phyloP scores from a whole-genome alignment of 2,888 invertebrate genomes.

The Dimorphilus gyrociliatus region DNA sequence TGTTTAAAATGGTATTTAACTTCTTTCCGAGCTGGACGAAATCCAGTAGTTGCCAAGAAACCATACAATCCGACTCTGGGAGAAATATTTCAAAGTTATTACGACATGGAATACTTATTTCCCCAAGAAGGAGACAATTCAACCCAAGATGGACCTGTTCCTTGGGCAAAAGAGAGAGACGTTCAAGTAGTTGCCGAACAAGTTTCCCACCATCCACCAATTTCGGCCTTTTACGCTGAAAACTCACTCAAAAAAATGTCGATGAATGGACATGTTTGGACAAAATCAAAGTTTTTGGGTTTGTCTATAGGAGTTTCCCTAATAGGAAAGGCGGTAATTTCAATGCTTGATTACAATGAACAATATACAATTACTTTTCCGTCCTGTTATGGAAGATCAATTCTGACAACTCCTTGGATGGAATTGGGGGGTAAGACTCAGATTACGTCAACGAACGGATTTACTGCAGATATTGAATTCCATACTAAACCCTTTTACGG shows the following conservation, averaged over 20 bases:
- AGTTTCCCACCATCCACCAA: constrained; percentile 96
- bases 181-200: constrained; percentile 91
- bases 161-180: constrained; percentile 73
- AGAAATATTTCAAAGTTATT: constrained; percentile 60
- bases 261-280: constrained; percentile 92
- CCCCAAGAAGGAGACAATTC: too few species aligned
- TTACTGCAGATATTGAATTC: constrained; percentile 80
- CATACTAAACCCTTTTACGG: constrained; percentile 95
- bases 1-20: constrained; percentile 91
- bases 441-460: constrained; percentile 82
- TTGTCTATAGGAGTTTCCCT: constrained; percentile 76
- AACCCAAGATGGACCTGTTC: constrained; percentile 60
- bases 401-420: constrained; percentile 94
- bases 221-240: constrained; percentile 98
- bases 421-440: constrained; percentile 84
- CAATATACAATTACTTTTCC: constrained; percentile 92
- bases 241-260: constrained; percentile 73
- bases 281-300: constrained; percentile 96
- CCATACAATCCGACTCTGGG: constrained; percentile 97
- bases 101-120: constrained; percentile 37
- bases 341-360: constrained; percentile 70
- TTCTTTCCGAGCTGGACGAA: constrained; percentile 94
- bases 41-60: constrained; percentile 90
- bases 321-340: constrained; percentile 79
- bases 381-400: constrained; percentile 91